Evolutionary conservation across 2,888 invertebrate genomes (phyloP).

Genomic region (Drosophila pseudotalamancana): DNA sequence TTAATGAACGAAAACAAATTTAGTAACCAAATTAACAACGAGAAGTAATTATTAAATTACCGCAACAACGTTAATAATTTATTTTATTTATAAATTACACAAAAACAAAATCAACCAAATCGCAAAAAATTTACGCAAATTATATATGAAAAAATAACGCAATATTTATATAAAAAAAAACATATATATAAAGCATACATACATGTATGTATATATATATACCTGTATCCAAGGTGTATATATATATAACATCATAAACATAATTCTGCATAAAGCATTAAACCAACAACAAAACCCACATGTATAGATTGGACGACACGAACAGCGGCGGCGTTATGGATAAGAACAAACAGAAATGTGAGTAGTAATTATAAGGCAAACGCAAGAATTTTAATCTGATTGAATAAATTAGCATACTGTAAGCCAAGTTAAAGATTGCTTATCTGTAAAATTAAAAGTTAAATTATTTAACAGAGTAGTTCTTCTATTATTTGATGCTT

Average conservation of each 20-base stretch:
- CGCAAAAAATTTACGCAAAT: constrained; percentile 34
- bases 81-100: constrained; percentile 25
- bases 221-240: constrained; percentile 10
- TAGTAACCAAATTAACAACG: constrained; percentile 54
- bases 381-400: too few species aligned
- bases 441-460: not conserved
- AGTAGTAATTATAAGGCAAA: constrained; percentile 61
- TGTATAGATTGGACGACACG: constrained; percentile 83
- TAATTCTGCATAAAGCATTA: constrained; percentile 45
- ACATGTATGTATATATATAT: constrained; percentile 14
- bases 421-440: too few species aligned
- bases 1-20: constrained; percentile 9
- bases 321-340: constrained; percentile 83
- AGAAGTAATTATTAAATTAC: constrained; percentile 29
- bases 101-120: constrained; percentile 49
- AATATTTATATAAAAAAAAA: constrained; percentile 27
- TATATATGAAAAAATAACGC: constrained; percentile 60
- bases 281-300: constrained; percentile 66
- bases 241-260: constrained; percentile 19
- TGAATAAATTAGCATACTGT: too few species aligned
- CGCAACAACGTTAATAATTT: constrained; percentile 29
- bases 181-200: not conserved
- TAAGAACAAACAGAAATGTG: constrained; percentile 83
- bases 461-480: not conserved
- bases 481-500: too few species aligned